Conservation (phyloP, 2,797 vertebrate species). For the Micromesistius poutassou region DNA sequence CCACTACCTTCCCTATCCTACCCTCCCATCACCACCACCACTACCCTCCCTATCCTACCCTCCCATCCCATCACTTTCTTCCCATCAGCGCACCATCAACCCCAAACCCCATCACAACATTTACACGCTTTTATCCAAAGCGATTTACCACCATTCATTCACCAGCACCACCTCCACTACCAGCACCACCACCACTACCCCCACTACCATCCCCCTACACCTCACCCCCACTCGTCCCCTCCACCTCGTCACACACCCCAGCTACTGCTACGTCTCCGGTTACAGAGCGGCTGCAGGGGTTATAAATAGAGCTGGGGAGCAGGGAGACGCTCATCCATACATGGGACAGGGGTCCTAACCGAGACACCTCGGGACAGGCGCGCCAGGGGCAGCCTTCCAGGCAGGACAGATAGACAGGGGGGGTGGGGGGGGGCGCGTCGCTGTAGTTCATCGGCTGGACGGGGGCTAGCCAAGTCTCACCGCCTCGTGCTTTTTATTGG, state of each 20-base stretch:
- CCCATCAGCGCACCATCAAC: no score
- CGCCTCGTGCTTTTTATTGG: neutral
- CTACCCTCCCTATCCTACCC: neutral
- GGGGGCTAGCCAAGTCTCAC: neutral
- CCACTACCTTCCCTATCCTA: neutral
- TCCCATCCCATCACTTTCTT: neutral
- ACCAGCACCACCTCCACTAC: no score
- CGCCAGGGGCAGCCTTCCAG: constrained; percentile 5
- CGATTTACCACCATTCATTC: no score
- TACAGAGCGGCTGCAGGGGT: constrained; percentile 55
- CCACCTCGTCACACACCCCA: neutral
- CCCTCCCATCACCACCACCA: neutral
- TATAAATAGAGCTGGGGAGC: constrained; percentile 62
- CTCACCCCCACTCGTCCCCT: neutral
- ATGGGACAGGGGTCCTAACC: constrained; percentile 55
- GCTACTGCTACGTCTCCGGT: constrained; percentile 45
- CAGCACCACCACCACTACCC: no score
- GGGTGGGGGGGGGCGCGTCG: no score
- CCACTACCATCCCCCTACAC: neutral
- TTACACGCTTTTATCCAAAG: no score
- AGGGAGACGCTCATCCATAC: constrained; percentile 64
- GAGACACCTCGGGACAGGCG: constrained; percentile 41
- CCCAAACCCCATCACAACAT: no score
- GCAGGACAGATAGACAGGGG: constrained; percentile 12
- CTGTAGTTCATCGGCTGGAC: neutral